Evolutionary conservation across 2,113 vertebrate genomes (phyloP), one percentile per base, ranked within the genome.

Genomic region (Rhipidura dahli): DNA sequence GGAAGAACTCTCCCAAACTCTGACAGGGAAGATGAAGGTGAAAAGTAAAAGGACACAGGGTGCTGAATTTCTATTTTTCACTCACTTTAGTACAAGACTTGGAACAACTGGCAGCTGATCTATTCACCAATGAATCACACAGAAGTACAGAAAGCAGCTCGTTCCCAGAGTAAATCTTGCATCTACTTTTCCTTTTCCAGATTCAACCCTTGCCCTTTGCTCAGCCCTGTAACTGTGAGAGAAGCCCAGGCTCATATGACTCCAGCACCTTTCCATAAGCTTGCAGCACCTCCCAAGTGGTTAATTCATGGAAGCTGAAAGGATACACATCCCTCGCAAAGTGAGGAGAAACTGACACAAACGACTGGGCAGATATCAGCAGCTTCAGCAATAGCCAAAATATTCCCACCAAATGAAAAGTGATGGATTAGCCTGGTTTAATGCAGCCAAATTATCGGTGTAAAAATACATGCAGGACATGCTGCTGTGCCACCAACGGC

Each of bases 401-500:
- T 49, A 87, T 70, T 78, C 75, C 40, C 68, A 78, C 39, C 0
- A 0, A 95, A 93, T 35, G 42, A 42, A 28, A 78, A 94, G 61
- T 8, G 51, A 81, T 19, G 37, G 51, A 90, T 83, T 80, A 93
- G 85, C 31, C 71, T 3, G 8, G 9, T 26, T 88, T 57, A 91
- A 76, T 8, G 77, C 78, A 94, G 90, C 54, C 89, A 95, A 92
- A 83, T 66, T 31, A 78, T 73, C 83, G 64, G 86, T 92, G 83
- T 82, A 93, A 93, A 95, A 93, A 82, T 90, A 63, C 13, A 94
- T 5, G 57, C 39, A 49, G 83, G 81, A 89, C 94, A 76, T 89
- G 90, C 93, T 95, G 88, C 88, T 89, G 82, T 95, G 95, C 90
- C 83, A 53, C 87, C 87, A 45, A 49, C 47, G 33, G 72, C 83